Conservation (phyloP, 2,113 vertebrate genomes). For the Rhinogobius similis region DNA sequence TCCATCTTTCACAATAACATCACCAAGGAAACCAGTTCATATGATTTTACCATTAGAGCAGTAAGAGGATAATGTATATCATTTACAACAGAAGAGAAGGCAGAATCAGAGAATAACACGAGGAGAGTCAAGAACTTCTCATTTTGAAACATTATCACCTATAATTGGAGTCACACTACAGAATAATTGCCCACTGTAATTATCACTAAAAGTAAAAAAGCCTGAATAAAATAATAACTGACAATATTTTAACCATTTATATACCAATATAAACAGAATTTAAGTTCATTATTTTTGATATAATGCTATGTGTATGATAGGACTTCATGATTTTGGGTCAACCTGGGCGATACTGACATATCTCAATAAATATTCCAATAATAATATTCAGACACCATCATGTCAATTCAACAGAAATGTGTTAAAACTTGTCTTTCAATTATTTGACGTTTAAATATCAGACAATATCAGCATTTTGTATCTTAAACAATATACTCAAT, state of each 20-base stretch:
- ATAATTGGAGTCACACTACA: slow-evolving; percentile 13
- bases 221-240: not conserved
- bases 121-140: slow-evolving; percentile 50
- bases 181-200: not conserved
- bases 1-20: slow-evolving; percentile 72
- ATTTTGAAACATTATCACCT: slow-evolving; percentile 58
- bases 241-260: not conserved
- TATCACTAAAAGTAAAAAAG: not conserved
- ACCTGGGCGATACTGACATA: no score
- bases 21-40: slow-evolving; percentile 71
- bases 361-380: no score
- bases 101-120: slow-evolving; percentile 54
- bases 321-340: not conserved
- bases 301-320: not conserved
- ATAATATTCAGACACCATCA: no score
- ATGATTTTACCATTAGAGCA: slow-evolving; percentile 64
- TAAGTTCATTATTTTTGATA: not conserved
- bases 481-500: no score
- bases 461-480: no score
- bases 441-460: no score
- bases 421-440: no score
- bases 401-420: no score
- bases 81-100: slow-evolving; percentile 59
- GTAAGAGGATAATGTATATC: slow-evolving; percentile 66
- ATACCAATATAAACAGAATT: not conserved